Percentiles rank a stretch among this genome's conserved stretches.
These are phyloP conservation scores for Reinhardtius hippoglossoides DNA, from an alignment of 2,113 vertebrate species.

Conservation along the genomic window DNA sequence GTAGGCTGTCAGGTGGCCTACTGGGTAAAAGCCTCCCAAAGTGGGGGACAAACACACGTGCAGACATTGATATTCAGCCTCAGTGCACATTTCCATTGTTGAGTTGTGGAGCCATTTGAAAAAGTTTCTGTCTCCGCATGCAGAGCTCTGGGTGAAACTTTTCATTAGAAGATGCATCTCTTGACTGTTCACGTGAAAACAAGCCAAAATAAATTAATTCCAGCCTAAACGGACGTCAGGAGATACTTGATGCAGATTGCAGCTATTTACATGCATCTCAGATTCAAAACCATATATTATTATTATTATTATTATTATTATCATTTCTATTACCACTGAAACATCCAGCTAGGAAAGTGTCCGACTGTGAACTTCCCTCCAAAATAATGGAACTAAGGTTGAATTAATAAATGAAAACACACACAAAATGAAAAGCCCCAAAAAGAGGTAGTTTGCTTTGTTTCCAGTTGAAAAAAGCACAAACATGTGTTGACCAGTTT, in stretches of 20 bases:
- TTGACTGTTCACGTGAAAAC: conserved; percentile 62
- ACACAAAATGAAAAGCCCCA: background rate
- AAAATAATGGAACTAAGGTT: background rate
- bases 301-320: conserved; percentile 17
- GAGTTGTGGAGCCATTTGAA: conserved; percentile 65
- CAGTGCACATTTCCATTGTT: conserved; percentile 67
- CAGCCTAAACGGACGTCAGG: conserved; percentile 54
- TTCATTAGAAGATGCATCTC: conserved; percentile 66
- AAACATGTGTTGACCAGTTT: background rate
- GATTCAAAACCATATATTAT: conserved; percentile 42
- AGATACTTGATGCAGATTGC: conserved; percentile 65
- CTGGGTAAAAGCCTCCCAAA: conserved; percentile 71
- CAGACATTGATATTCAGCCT: conserved; percentile 72
- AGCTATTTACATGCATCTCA: conserved; percentile 69
- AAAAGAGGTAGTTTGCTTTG: background rate
- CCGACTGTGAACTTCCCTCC: background rate
- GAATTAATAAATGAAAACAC: background rate
- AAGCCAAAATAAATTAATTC: conserved; percentile 63
- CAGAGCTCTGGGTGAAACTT: conserved; percentile 67
- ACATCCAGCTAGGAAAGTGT: conserved; percentile 3
- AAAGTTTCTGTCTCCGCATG: conserved; percentile 65
- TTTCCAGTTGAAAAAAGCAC: background rate
- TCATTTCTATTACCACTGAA: conserved; percentile 16
- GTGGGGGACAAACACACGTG: conserved; percentile 75
- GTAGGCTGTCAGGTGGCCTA: conserved; percentile 52